phyloP scores from a whole-genome alignment of 2,113 vertebrate genomes.

The Sebastes schlegelii region DNA sequence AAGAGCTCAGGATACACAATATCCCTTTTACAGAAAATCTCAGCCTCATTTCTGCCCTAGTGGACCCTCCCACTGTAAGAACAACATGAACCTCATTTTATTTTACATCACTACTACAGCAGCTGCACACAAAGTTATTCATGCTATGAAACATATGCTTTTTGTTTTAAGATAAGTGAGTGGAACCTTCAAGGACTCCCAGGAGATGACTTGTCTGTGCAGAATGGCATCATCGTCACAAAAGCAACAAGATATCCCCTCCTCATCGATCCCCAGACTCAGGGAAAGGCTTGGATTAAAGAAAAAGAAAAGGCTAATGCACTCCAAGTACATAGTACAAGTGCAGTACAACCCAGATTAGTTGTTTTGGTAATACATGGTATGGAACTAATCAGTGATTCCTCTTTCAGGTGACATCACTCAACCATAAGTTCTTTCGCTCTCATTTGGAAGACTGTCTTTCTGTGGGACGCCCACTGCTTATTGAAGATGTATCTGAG shows the following conservation, averaged over 20 bases:
- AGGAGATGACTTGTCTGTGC: constrained; percentile 90
- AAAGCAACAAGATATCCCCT: constrained; percentile 92
- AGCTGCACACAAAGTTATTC: not conserved
- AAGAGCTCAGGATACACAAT: constrained; percentile 79
- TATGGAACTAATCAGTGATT: not conserved
- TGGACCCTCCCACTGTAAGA: constrained; percentile 87
- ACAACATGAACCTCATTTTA: not conserved
- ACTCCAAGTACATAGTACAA: constrained; percentile 84
- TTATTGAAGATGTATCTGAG: constrained; percentile 91
- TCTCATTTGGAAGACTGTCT: constrained; percentile 91
- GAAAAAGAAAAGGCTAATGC: constrained; percentile 88
- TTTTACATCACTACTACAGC: not conserved
- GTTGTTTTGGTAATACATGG: not conserved
- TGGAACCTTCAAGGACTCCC: constrained; percentile 93
- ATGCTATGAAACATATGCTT: not conserved
- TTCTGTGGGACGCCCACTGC: constrained; percentile 88
- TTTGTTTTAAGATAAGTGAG: constrained; percentile 80
- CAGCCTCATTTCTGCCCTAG: constrained; percentile 88
- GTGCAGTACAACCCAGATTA: not conserved
- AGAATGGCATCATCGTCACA: constrained; percentile 92
- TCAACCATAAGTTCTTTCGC: constrained; percentile 92
- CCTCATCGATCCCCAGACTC: constrained; percentile 91
- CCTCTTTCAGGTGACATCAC: constrained; percentile 86
- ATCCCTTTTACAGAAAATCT: constrained; percentile 86
- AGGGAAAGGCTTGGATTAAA: constrained; percentile 94